A percentile compares a stretch with the other conserved stretches of the same genome.
Conservation (phyloP, 1,140 invertebrate species). For the Listronotus bonariensis region DNA sequence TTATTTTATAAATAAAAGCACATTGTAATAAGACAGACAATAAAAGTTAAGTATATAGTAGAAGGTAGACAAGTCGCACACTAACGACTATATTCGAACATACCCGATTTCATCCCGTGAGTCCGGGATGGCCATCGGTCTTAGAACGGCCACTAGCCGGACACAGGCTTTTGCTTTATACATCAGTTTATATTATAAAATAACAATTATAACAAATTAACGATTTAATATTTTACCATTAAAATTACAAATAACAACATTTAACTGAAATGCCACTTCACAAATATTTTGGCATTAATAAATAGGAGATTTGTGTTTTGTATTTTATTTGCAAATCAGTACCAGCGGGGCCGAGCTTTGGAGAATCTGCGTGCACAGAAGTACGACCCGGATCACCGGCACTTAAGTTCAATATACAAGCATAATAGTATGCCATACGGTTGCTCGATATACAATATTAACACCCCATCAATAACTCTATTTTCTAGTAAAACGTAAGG, state of each 20-base stretch:
- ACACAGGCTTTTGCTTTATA: constrained; percentile 29
- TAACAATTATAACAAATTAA: constrained; percentile 55
- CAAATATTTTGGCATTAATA: constrained; percentile 51
- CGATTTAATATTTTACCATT: constrained; percentile 49
- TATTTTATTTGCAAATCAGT: constrained; percentile 34
- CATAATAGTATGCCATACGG: constrained; percentile 27
- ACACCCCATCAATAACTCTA: constrained; percentile 43
- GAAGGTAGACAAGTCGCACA: constrained; percentile 41
- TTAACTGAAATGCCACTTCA: constrained; percentile 52
- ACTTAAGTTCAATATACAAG: constrained; percentile 34
- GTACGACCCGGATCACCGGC: constrained; percentile 34
- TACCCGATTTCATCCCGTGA: constrained; percentile 31
- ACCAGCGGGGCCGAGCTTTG: constrained; percentile 32
- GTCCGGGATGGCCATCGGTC: constrained; percentile 20
- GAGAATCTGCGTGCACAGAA: constrained; percentile 32
- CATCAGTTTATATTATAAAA: constrained; percentile 49
- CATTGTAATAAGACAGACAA: constrained; percentile 46
- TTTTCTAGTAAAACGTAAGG: constrained; percentile 36
- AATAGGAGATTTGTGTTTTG: constrained; percentile 43
- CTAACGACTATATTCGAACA: constrained; percentile 34
- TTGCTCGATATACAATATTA: constrained; percentile 36
- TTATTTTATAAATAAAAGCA: constrained; percentile 54
- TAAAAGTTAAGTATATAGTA: constrained; percentile 42
- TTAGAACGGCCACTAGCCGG: constrained; percentile 26
- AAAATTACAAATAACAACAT: constrained; percentile 55